These are phyloP conservation scores for Acheta domesticus DNA, from an alignment of 2,888 invertebrate genomes.

Conservation along the genomic window DNA sequence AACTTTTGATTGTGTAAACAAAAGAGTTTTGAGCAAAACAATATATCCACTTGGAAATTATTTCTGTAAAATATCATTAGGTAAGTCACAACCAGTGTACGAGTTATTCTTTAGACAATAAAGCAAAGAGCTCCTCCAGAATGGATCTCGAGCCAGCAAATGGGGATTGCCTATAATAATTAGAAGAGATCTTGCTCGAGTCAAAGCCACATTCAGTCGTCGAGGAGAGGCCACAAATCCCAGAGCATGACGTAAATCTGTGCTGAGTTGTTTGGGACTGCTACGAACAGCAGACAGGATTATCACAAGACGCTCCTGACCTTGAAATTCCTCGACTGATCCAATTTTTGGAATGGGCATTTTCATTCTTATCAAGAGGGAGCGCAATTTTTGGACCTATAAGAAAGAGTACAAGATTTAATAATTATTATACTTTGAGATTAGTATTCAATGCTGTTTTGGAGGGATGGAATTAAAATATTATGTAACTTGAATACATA, in stretches of 20 bases:
- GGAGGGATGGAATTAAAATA: too few species aligned
- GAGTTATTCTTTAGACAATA: constrained; percentile 61
- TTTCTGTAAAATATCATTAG: constrained; percentile 40
- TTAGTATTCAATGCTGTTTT: too few species aligned
- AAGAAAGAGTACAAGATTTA: constrained; percentile 21
- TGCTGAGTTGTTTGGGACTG: constrained; percentile 49
- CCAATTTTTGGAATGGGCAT: constrained; percentile 63
- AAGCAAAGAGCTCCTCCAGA: constrained; percentile 61
- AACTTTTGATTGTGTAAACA: too few species aligned
- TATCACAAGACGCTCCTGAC: constrained; percentile 71
- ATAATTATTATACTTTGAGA: background rate
- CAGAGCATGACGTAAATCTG: constrained; percentile 51
- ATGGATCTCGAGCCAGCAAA: constrained; percentile 60
- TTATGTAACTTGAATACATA: too few species aligned
- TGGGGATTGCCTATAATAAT: constrained; percentile 82
- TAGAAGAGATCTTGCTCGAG: constrained; percentile 74
- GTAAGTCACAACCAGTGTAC: constrained; percentile 68
- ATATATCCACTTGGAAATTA: background rate
- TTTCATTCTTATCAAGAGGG: constrained; percentile 54
- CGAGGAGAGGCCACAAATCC: constrained; percentile 73
- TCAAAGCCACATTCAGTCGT: constrained; percentile 85
- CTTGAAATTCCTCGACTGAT: constrained; percentile 83
- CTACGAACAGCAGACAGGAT: constrained; percentile 65
- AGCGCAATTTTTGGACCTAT: constrained; percentile 62
- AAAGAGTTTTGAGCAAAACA: too few species aligned